Conservation (phyloP, 2,113 vertebrate species). For the Geothlypis trichas region DNA sequence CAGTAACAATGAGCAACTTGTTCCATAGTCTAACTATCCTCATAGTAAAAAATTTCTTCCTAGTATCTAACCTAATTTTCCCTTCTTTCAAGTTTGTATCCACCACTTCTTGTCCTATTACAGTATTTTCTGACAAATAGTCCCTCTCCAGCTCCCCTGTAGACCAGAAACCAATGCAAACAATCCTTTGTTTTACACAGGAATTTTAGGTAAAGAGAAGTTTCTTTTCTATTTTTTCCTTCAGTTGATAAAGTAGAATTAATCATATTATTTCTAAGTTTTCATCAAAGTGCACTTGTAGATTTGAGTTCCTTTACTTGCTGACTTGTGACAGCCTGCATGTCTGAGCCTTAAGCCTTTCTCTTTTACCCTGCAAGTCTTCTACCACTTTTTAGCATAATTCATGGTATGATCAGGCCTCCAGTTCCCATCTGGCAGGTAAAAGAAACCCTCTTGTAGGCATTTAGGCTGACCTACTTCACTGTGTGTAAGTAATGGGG, state of each 20-base stretch:
- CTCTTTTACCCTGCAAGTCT: background rate
- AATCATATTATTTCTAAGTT: constrained; percentile 21
- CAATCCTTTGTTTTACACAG: background rate
- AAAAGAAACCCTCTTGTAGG: background rate
- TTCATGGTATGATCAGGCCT: background rate
- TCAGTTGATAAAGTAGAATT: constrained; percentile 9
- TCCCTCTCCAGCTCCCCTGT: background rate
- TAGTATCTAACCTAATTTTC: background rate
- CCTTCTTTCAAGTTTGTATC: background rate
- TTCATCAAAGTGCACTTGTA: background rate
- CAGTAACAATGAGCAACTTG: background rate
- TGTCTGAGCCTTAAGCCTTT: background rate
- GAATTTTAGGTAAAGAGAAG: background rate
- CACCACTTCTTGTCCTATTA: background rate
- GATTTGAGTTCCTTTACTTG: background rate
- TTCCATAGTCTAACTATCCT: background rate
- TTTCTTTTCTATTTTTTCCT: background rate
- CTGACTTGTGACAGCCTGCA: background rate
- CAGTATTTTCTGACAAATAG: background rate
- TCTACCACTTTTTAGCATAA: background rate
- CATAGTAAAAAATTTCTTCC: background rate
- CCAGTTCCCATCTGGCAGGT: background rate
- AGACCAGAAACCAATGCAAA: background rate
- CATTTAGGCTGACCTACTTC: background rate
- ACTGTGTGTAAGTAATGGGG: background rate